Percentiles rank a stretch among this genome's conserved stretches.
Conservation (phyloP, 2,113 vertebrate species). For the Puma concolor region DNA sequence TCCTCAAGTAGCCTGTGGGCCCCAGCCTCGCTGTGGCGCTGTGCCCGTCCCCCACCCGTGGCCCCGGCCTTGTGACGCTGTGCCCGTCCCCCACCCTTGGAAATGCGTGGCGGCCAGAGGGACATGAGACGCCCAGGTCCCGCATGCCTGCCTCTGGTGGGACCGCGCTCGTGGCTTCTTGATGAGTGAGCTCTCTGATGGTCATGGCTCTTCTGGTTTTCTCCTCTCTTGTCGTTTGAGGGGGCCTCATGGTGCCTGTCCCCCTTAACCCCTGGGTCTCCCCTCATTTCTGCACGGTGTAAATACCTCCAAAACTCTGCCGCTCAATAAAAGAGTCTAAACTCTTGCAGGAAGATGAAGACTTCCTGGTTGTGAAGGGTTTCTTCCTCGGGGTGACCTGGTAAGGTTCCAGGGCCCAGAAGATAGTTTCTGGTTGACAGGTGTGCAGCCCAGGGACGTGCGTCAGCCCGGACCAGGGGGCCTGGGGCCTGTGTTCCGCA, state of each 20-base stretch:
- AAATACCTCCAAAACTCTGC: neutral
- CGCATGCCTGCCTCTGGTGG: neutral
- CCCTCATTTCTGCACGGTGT: too few species aligned
- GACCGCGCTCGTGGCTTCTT: neutral
- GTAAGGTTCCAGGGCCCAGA: neutral
- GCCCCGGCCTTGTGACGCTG: neutral
- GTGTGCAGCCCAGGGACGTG: neutral
- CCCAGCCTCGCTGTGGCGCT: neutral
- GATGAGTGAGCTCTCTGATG: neutral
- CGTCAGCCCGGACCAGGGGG: neutral
- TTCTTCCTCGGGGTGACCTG: neutral
- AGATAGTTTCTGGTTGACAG: neutral
- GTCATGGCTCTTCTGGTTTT: neutral
- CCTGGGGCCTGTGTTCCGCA: neutral
- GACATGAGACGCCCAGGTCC: neutral
- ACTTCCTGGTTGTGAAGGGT: neutral
- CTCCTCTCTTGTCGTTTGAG: neutral
- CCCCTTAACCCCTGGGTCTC: neutral
- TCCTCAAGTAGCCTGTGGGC: slow-evolving; percentile 90
- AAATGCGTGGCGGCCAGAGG: neutral
- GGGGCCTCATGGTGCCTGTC: neutral
- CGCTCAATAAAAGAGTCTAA: neutral
- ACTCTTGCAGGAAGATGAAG: too few species aligned
- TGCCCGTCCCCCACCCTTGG: too few species aligned
- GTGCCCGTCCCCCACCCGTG: too few species aligned